A percentile compares a stretch with the other conserved stretches of the same genome.
Evolutionary conservation across 2,888 invertebrate genomes (phyloP).

Genomic region (Clistopyga incitator): DNA sequence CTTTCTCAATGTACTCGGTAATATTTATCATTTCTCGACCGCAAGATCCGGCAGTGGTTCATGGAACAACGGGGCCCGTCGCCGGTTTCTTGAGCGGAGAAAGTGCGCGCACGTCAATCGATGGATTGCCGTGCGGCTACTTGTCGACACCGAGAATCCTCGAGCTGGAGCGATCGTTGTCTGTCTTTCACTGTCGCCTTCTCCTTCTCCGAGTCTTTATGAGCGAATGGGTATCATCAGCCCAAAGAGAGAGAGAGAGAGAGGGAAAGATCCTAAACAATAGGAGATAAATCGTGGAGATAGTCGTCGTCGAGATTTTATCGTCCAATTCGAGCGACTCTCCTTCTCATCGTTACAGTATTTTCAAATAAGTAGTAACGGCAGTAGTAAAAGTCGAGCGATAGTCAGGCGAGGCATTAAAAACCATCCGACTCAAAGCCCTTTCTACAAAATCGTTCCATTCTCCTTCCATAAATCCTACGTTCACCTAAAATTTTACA

Average conservation of each 20-base stretch:
- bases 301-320: constrained; percentile 9
- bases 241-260: background rate
- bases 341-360: constrained; percentile 11
- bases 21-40: constrained; percentile 8
- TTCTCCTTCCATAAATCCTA: background rate
- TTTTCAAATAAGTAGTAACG: background rate
- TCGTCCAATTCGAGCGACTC: constrained; percentile 1
- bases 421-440: background rate
- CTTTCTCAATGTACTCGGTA: background rate
- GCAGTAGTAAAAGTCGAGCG: constrained; percentile 40
- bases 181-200: constrained; percentile 15
- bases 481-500: background rate
- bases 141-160: constrained; percentile 50
- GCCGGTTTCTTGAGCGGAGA: constrained; percentile 49
- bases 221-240: background rate
- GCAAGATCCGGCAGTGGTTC: constrained; percentile 23
- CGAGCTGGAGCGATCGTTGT: constrained; percentile 39
- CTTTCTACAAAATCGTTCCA: background rate
- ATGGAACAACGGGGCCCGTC: constrained; percentile 25
- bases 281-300: background rate
- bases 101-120: constrained; percentile 57
- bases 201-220: background rate
- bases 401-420: background rate
- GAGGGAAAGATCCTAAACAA: background rate
- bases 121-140: constrained; percentile 30